phyloP scores from a whole-genome alignment of 2,888 invertebrate genomes.

The Apamea monoglypha region DNA sequence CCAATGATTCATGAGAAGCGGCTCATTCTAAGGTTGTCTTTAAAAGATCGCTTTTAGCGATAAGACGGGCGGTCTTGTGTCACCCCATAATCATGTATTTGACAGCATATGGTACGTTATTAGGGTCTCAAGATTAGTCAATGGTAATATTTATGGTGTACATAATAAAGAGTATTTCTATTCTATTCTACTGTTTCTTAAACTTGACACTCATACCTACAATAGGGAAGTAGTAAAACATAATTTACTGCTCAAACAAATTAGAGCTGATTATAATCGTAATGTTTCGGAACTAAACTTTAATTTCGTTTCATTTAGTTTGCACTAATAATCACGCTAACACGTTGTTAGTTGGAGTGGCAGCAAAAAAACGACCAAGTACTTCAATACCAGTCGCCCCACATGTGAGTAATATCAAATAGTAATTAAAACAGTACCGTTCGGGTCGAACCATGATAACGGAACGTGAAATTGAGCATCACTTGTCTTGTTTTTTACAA shows the following conservation, averaged over 20 bases:
- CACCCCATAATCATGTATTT: too few relatives aligned
- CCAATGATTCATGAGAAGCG: too few relatives aligned
- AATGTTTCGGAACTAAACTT: conserved; percentile 20
- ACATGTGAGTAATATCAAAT: conserved; percentile 54
- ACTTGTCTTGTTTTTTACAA: conserved; percentile 37
- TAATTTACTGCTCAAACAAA: conserved; percentile 17
- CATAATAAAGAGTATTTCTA: too few relatives aligned
- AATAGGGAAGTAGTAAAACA: background rate
- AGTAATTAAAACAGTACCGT: conserved; percentile 57
- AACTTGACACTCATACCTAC: background rate
- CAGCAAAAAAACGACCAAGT: conserved; percentile 39
- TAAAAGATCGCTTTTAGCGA: too few relatives aligned
- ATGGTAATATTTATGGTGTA: too few relatives aligned
- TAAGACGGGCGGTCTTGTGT: too few relatives aligned
- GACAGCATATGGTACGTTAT: too few relatives aligned
- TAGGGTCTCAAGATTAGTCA: too few relatives aligned
- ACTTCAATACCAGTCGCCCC: conserved; percentile 29
- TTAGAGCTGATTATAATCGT: conserved; percentile 12
- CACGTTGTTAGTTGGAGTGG: conserved; percentile 5
- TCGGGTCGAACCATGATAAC: conserved; percentile 42
- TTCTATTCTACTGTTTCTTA: background rate
- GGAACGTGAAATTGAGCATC: conserved; percentile 43
- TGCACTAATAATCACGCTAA: conserved; percentile 54
- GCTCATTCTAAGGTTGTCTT: too few relatives aligned
- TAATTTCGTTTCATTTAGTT: conserved; percentile 43